Conservation (phyloP, 2,888 invertebrate genomes). For the Xanthostigma xanthostigma region DNA sequence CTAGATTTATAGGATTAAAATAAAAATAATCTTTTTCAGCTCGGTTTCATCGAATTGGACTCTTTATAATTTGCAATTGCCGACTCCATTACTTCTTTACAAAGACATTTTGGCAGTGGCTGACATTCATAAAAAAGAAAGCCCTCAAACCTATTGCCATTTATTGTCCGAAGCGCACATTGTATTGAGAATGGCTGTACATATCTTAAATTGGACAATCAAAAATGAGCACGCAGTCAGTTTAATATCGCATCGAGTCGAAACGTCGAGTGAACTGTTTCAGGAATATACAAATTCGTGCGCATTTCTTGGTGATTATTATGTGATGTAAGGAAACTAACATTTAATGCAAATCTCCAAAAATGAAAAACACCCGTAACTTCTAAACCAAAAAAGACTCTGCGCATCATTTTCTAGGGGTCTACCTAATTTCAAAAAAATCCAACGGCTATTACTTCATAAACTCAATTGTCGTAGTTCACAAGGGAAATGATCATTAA, state of each 20-base stretch:
- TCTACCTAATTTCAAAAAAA: too few species aligned
- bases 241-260: constrained; percentile 10
- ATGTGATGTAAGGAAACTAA: constrained; percentile 27
- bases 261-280: constrained; percentile 10
- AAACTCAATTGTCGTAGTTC: too few species aligned
- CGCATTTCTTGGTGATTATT: constrained; percentile 39
- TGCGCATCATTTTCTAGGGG: too few species aligned
- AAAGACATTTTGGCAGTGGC: constrained; percentile 55
- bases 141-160: constrained; percentile 53
- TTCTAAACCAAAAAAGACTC: too few species aligned
- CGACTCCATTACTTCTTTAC: constrained; percentile 46
- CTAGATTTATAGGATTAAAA: too few species aligned
- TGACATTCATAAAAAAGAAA: constrained; percentile 43
- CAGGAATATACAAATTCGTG: constrained; percentile 35
- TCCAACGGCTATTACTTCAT: too few species aligned
- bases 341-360: too few species aligned
- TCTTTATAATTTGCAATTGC: constrained; percentile 53
- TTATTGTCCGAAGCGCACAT: constrained; percentile 59
- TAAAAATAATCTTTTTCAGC: constrained; percentile 16
- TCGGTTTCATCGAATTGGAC: constrained; percentile 42
- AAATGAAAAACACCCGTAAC: too few species aligned
- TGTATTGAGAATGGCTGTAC: constrained; percentile 37
- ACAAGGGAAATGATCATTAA: too few species aligned
- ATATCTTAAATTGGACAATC: constrained; percentile 24
- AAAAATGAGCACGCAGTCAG: constrained; percentile 23